Evolutionary conservation across 2,113 vertebrate genomes (phyloP).

Genomic region (Bettongia penicillata): DNA sequence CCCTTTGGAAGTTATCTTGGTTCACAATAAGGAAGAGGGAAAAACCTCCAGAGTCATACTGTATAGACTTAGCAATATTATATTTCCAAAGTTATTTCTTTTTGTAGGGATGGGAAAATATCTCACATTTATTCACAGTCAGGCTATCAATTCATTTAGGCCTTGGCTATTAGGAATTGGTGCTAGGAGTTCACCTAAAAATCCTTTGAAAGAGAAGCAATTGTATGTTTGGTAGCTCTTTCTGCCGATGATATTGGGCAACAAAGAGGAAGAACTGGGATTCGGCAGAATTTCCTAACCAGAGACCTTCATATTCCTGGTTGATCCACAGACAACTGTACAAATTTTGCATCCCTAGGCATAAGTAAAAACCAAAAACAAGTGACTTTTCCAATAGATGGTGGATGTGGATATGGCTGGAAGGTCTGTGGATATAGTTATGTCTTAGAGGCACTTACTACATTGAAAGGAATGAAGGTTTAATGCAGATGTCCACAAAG

Average conservation of each 20-base stretch:
- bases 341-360: conserved; percentile 30
- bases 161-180: conserved; percentile 12
- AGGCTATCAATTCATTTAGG: conserved; percentile 15
- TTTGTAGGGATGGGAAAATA: not conserved
- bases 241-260: conserved; percentile 10
- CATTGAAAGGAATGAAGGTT: not conserved
- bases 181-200: conserved; percentile 11
- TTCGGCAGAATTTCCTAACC: not conserved
- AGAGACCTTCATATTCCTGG: conserved; percentile 10
- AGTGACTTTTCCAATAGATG: conserved; percentile 30
- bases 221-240: not conserved
- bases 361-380: conserved; percentile 38
- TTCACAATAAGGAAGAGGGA: conserved; percentile 33
- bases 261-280: conserved; percentile 10
- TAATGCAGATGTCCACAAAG: conserved; percentile 2
- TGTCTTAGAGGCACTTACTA: not conserved
- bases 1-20: conserved; percentile 60
- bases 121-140: conserved; percentile 43
- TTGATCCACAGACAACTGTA: conserved; percentile 20
- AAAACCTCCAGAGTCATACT: not conserved
- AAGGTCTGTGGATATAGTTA: conserved; percentile 23
- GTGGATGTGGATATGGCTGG: conserved; percentile 1
- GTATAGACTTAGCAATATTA: conserved; percentile 23
- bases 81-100: conserved; percentile 46
- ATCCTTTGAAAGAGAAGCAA: not conserved